Base-by-base conservation (phyloP, 37 sponge, comb jelly and placozoan species). In the Trichoplax adhaerens region DNA sequence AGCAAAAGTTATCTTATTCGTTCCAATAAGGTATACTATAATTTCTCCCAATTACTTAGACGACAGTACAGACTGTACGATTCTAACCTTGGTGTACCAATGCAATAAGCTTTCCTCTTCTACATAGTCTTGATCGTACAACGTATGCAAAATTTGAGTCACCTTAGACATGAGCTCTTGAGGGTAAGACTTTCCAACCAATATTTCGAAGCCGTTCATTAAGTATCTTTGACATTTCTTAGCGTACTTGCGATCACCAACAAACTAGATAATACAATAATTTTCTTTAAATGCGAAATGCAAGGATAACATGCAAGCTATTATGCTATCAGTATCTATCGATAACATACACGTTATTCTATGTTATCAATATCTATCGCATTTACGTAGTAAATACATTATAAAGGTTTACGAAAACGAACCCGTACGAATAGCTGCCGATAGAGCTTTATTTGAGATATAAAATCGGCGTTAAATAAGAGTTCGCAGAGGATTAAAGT, bases 21-120 rank as follows among this genome's bases (percentile, higher is more conserved):
- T 29, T 29, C 29, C 29, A 29, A 29, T 29, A 29, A 29, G 29
- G 29, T 29, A 29, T 29, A 29, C 29, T 29, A 29, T 29, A 29
- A 29, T 29, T 29, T 29, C 29, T 29, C 29, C 29, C 29, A 29
- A 29, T 29, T 29, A 29, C 29, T 29, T 29, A 29, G 29, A 29
- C 29, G 29, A 29, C 29, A 29, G 29, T 29, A 29, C 29, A 29
- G 29, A 29, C 47, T 48, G 5, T 67, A 29, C 49, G 29, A 8
- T 64, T 76, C 56, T 8, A 62, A 90, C 91, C 88, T 92, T 98
- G 29, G 77, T 80, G 48, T 88, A 81, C 99, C 99, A 98, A 61
- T 98, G 94, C 57, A 87, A 64, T 47, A 98, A 74, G 60, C 77
- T 68, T 51, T 92, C 94, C 64, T 98, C 99, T 64, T 98, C 99